Percentiles rank a stretch among this genome's conserved stretches.
These are phyloP conservation scores for Eledona agricola DNA, from an alignment of 2,888 invertebrate species.

Conservation along the genomic window DNA sequence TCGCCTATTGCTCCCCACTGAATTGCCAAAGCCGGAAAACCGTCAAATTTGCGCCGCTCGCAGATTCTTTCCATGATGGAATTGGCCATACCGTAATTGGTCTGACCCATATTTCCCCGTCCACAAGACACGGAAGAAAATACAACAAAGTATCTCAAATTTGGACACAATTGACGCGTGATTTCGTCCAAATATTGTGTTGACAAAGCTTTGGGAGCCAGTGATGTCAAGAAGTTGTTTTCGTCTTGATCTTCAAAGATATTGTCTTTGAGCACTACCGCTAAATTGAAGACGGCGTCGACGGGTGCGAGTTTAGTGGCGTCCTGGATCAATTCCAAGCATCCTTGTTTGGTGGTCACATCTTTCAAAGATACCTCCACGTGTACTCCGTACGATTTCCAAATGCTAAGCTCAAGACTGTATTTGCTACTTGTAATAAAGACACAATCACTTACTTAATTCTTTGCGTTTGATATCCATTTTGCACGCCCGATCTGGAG, in stretches of 20 bases:
- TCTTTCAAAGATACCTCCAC: constrained; percentile 64
- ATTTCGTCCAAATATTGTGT: constrained; percentile 78
- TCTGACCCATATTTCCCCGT: too few relatives aligned
- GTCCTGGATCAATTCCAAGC: constrained; percentile 71
- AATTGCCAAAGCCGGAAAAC: too few relatives aligned
- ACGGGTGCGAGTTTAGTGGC: constrained; percentile 73
- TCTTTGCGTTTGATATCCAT: constrained; percentile 78
- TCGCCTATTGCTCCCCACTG: constrained; percentile 7
- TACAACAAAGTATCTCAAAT: too few relatives aligned
- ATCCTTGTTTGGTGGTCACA: constrained; percentile 74
- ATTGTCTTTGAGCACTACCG: constrained; percentile 79
- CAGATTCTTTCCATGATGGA: too few relatives aligned
- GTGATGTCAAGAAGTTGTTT: constrained; percentile 73
- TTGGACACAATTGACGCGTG: constrained; percentile 68
- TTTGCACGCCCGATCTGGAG: constrained; percentile 80
- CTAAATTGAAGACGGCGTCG: constrained; percentile 88
- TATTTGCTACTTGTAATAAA: too few relatives aligned
- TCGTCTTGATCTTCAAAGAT: constrained; percentile 78
- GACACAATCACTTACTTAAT: too few relatives aligned
- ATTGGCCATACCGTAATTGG: too few relatives aligned
- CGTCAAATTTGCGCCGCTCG: too few relatives aligned
- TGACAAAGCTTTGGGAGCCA: constrained; percentile 79
- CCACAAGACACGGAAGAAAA: too few relatives aligned
- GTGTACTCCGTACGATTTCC: not conserved
- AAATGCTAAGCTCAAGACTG: not conserved